phyloP scores from a whole-genome alignment of 2,888 invertebrate genomes.

The Osedax frankpressi region DNA sequence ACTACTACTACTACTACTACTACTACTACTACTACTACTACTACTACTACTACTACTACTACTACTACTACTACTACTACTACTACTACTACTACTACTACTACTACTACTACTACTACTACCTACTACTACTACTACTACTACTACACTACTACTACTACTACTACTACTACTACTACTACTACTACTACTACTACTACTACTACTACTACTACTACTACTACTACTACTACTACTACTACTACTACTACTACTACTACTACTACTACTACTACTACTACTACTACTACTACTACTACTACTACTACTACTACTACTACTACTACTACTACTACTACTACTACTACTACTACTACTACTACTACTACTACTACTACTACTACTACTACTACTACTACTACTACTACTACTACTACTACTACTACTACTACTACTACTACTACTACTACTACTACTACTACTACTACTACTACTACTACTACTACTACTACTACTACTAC shows the following conservation, averaged over 20 bases:
- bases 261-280: neutral
- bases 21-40: too few relatives aligned
- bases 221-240: neutral
- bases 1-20: neutral
- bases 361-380: neutral
- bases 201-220: neutral
- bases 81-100: neutral
- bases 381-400: too few relatives aligned
- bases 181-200: neutral
- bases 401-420: too few relatives aligned
- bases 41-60: neutral
- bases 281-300: neutral
- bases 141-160: neutral
- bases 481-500: too few relatives aligned
- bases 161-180: neutral
- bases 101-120: neutral
- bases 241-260: neutral
- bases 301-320: neutral
- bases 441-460: too few relatives aligned
- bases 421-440: too few relatives aligned
- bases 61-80: neutral
- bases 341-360: neutral
- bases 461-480: too few relatives aligned
- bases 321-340: neutral
- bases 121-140: neutral